phyloP scores from a whole-genome alignment of 2,888 invertebrate species.

The Apotomis turbidana region DNA sequence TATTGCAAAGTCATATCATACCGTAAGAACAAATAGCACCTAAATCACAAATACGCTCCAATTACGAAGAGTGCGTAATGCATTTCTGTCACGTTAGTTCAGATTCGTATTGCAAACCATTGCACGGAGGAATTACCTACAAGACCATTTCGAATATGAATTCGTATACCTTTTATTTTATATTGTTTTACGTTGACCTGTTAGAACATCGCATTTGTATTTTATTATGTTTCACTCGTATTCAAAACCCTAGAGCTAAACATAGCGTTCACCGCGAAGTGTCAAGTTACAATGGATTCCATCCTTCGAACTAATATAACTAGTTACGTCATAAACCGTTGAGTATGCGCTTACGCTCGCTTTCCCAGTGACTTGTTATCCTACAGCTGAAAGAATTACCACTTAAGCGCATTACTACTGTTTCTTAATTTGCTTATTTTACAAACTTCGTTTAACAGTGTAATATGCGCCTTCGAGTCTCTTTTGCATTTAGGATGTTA shows the following conservation, averaged over 20 bases:
- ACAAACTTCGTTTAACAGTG: not conserved
- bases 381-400: conserved; percentile 42
- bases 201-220: not conserved
- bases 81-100: too few relatives aligned
- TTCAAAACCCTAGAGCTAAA: not conserved
- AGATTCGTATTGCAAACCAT: too few relatives aligned
- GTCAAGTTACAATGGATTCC: conserved; percentile 9
- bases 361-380: conserved; percentile 35
- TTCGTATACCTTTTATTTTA: too few relatives aligned
- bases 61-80: too few relatives aligned
- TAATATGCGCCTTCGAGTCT: too few relatives aligned
- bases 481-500: too few relatives aligned
- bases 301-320: not conserved
- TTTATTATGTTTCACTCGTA: not conserved
- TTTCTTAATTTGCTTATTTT: conserved; percentile 39
- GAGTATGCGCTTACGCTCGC: conserved; percentile 39
- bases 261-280: not conserved
- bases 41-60: too few relatives aligned
- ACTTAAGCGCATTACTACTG: conserved; percentile 39
- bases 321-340: conserved; percentile 31
- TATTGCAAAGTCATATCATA: too few relatives aligned
- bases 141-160: too few relatives aligned
- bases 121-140: too few relatives aligned
- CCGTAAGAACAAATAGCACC: too few relatives aligned
- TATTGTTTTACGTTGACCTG: too few relatives aligned